A percentile compares a stretch with the other conserved stretches of the same genome.
These are phyloP conservation scores for Nephila pilipes DNA, from an alignment of 1,140 invertebrate species.

Conservation along the genomic window DNA sequence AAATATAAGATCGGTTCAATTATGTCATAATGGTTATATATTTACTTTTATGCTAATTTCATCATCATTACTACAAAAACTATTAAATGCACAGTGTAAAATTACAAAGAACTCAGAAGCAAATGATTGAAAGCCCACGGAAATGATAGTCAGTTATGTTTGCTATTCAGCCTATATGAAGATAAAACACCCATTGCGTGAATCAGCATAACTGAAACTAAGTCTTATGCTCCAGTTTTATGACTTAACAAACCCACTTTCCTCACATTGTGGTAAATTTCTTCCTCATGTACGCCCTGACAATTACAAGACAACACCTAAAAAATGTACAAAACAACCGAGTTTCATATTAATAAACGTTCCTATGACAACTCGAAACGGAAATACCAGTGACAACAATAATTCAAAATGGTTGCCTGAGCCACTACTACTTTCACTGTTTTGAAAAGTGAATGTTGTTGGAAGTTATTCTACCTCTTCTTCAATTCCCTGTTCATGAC, in stretches of 20 bases:
- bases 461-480: not conserved
- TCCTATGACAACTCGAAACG: conserved; percentile 2
- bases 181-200: not conserved
- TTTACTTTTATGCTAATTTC: no score
- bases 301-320: not conserved
- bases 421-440: not conserved
- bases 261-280: not conserved
- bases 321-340: not conserved
- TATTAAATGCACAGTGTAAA: no score
- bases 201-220: not conserved
- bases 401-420: conserved; percentile 24
- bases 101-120: no score
- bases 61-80: no score
- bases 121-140: no score
- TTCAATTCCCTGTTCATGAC: conserved; percentile 24
- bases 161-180: no score
- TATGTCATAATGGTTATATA: no score
- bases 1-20: no score
- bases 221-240: not conserved
- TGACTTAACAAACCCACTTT: not conserved
- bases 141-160: no score
- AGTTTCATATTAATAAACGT: not conserved
- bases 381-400: conserved; percentile 13
- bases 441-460: not conserved
- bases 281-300: not conserved